Percentiles rank a stretch among this genome's conserved stretches.
Evolutionary conservation across 2,888 invertebrate genomes (phyloP).

Genomic region (Steinernema carpocapsae): DNA sequence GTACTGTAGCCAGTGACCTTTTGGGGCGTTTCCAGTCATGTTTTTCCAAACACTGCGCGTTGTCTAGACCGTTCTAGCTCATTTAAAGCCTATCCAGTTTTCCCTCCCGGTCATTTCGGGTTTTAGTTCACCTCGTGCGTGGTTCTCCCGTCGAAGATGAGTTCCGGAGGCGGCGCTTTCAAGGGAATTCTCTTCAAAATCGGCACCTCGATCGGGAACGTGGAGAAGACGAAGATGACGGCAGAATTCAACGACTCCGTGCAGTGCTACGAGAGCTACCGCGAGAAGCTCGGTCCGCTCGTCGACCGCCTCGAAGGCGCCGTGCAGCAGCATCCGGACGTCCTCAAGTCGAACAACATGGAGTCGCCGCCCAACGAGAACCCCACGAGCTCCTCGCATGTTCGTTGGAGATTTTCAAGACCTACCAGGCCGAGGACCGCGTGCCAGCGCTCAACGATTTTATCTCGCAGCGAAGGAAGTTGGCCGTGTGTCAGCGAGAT

Average conservation of each 20-base stretch:
- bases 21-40: no score
- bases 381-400: conserved; percentile 42
- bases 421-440: conserved; percentile 34
- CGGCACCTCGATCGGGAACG: conserved; percentile 33
- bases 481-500: conserved; percentile 38
- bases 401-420: conserved; percentile 37
- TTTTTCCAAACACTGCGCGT: no score
- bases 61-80: no score
- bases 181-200: conserved; percentile 12
- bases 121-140: no score
- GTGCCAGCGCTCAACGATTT: conserved; percentile 14
- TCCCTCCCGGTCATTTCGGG: no score
- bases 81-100: no score
- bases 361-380: conserved; percentile 40
- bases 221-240: conserved; percentile 44
- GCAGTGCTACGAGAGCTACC: conserved; percentile 38
- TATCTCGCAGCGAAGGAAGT: conserved; percentile 37
- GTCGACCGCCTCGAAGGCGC: conserved; percentile 36
- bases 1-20: no score
- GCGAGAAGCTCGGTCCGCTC: conserved; percentile 33
- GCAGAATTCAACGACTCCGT: conserved; percentile 39
- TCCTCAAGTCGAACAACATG: conserved; percentile 30
- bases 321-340: conserved; percentile 39
- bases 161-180: not conserved
- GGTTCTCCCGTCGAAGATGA: no score